Conservation (phyloP, 1,140 invertebrate species). For the Hylyphantes graminicola region DNA sequence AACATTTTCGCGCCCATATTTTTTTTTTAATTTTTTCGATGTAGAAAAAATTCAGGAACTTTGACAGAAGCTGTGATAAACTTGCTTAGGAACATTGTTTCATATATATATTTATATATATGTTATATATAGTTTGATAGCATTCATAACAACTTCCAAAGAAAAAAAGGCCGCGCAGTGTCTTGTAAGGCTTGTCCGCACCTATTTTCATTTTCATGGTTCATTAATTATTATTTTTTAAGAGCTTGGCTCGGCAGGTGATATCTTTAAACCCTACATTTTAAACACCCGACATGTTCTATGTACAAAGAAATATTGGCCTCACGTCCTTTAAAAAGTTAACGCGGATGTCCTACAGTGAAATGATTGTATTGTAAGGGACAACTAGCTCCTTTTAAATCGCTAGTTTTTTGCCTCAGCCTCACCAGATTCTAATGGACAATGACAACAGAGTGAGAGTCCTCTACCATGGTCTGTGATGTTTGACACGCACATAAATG, state of each 20-base stretch:
- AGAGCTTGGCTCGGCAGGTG: constrained; percentile 40
- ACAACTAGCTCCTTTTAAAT: background rate
- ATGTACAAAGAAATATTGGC: constrained; percentile 52
- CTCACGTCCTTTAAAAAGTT: constrained; percentile 29
- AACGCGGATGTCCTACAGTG: constrained; percentile 15
- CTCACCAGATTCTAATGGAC: background rate
- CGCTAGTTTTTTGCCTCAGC: too few relatives aligned
- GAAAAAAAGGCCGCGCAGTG: constrained; percentile 50
- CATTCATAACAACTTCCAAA: constrained; percentile 49
- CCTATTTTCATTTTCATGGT: constrained; percentile 5
- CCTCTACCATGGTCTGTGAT: background rate
- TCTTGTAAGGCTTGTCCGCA: constrained; percentile 8
- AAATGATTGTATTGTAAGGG: constrained; percentile 54
- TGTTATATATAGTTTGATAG: constrained; percentile 58
- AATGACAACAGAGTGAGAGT: constrained; percentile 44
- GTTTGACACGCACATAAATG: constrained; percentile 19
- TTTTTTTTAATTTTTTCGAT: constrained; percentile 60
- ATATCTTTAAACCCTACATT: constrained; percentile 13
- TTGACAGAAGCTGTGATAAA: constrained; percentile 58
- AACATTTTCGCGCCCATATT: constrained; percentile 49
- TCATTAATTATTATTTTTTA: too few relatives aligned
- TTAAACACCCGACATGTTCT: constrained; percentile 43
- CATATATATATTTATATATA: constrained; percentile 16
- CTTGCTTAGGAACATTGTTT: constrained; percentile 56
- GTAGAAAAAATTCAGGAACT: constrained; percentile 61